Percentiles rank a stretch among this genome's conserved stretches.
Conservation (phyloP, 2,888 invertebrate species). For the Carterocephalus palaemon region DNA sequence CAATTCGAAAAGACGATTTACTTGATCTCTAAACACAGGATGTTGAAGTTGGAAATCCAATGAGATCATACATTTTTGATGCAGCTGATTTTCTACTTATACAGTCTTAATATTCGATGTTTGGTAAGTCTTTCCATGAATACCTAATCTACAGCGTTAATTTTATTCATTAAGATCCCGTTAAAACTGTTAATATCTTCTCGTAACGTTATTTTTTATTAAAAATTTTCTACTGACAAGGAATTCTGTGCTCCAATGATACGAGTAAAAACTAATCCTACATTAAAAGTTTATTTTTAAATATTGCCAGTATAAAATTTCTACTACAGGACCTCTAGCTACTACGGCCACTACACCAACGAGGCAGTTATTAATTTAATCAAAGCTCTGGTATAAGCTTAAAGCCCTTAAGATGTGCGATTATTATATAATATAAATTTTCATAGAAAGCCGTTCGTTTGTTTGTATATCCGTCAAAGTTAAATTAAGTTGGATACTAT, state of each 20-base stretch:
- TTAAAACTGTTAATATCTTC: background rate
- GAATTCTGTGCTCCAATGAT: no score
- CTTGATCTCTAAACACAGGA: background rate
- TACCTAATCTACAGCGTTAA: constrained; percentile 16
- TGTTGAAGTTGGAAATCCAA: background rate
- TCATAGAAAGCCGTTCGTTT: constrained; percentile 11
- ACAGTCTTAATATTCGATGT: constrained; percentile 9
- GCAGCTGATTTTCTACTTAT: constrained; percentile 1
- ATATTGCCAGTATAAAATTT: no score
- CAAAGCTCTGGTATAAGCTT: constrained; percentile 9
- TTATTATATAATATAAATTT: constrained; percentile 22
- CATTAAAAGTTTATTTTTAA: no score
- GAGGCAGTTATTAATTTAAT: constrained; percentile 8
- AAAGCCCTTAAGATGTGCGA: constrained; percentile 16
- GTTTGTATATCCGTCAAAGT: constrained; percentile 24
- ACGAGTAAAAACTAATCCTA: no score
- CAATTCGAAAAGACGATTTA: background rate
- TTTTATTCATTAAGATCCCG: constrained; percentile 12
- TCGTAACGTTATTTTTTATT: no score
- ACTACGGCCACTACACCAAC: no score
- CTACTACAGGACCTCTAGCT: no score
- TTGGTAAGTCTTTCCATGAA: constrained; percentile 14
- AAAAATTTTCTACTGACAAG: no score
- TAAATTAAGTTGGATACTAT: constrained; percentile 24
- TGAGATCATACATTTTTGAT: background rate